These are phyloP conservation scores for Aleiodes leptofemur DNA, from an alignment of 2,888 invertebrate genomes.

Conservation along the genomic window DNA sequence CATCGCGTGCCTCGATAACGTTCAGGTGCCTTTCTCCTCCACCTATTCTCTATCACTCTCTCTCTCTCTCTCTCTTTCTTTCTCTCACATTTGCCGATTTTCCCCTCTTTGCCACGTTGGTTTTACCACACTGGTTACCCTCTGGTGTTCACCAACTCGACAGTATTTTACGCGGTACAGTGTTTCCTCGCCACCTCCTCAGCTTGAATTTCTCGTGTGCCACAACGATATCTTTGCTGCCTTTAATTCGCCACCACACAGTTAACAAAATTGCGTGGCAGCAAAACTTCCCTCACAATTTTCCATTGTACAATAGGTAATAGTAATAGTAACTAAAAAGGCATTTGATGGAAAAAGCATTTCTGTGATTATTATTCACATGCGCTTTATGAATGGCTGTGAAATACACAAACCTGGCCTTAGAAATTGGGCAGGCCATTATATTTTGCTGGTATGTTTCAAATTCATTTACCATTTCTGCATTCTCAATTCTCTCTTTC, in stretches of 20 bases:
- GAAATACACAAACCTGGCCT: constrained; percentile 41
- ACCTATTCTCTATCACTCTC: constrained; percentile 4
- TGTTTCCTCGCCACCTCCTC: constrained; percentile 64
- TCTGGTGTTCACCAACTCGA: constrained; percentile 55
- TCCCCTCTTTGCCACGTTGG: background rate
- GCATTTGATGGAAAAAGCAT: too few species aligned
- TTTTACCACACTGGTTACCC: constrained; percentile 2
- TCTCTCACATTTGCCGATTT: too few species aligned
- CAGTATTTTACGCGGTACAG: constrained; percentile 67
- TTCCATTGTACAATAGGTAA: background rate
- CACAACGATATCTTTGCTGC: constrained; percentile 47
- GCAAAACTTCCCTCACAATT: constrained; percentile 30
- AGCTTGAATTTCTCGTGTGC: constrained; percentile 51
- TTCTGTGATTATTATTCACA: constrained; percentile 44
- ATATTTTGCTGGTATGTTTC: constrained; percentile 21
- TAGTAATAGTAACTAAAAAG: background rate
- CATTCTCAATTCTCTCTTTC: constrained; percentile 40
- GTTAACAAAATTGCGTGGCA: constrained; percentile 44
- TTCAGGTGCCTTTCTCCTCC: constrained; percentile 52
- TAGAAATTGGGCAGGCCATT: constrained; percentile 37
- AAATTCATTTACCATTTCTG: constrained; percentile 35
- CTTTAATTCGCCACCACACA: constrained; percentile 46
- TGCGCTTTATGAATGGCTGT: constrained; percentile 43
- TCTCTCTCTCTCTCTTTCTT: too few species aligned
- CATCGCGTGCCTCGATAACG: constrained; percentile 73